Percentiles rank a stretch among this genome's conserved stretches.
Conservation (phyloP, 53 echinoderm and acorn worm genomes). For the Apostichopus leukothele region DNA sequence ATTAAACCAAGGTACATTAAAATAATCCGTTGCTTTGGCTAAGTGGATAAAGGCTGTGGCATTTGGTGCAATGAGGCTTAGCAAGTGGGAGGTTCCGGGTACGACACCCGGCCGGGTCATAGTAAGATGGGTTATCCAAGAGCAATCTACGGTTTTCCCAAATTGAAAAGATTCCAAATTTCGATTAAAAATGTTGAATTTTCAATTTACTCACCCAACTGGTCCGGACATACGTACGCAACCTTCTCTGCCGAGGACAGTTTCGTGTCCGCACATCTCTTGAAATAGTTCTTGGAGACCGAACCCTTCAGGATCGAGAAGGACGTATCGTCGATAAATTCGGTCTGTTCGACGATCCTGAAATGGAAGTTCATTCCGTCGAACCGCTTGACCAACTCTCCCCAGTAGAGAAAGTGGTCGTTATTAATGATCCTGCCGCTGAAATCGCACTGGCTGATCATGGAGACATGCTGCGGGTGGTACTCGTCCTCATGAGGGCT, state of each 20-base stretch:
- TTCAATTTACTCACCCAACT: constrained; percentile 65
- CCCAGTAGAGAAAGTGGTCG: constrained; percentile 96
- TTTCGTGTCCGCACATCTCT: constrained; percentile 71
- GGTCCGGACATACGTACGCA: constrained; percentile 91
- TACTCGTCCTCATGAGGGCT: constrained; percentile 71
- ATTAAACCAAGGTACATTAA: no score
- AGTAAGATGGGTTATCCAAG: no score
- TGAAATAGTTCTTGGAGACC: constrained; percentile 59
- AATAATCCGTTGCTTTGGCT: no score
- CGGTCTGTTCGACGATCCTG: constrained; percentile 83
- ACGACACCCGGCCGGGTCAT: no score
- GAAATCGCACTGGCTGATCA: constrained; percentile 85
- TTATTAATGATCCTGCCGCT: constrained; percentile 90
- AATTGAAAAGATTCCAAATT: not conserved
- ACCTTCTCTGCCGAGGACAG: constrained; percentile 82
- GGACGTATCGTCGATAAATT: constrained; percentile 92
- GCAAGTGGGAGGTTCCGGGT: no score
- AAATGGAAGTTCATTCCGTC: constrained; percentile 63
- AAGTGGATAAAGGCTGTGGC: no score
- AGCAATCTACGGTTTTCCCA: not conserved
- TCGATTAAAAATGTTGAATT: no score
- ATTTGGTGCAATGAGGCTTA: no score
- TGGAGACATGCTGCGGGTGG: constrained; percentile 73
- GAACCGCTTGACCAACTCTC: constrained; percentile 48
- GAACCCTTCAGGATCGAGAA: constrained; percentile 65